Base-by-base conservation (phyloP, 2,888 invertebrate species). In the Tigriopus californicus region DNA sequence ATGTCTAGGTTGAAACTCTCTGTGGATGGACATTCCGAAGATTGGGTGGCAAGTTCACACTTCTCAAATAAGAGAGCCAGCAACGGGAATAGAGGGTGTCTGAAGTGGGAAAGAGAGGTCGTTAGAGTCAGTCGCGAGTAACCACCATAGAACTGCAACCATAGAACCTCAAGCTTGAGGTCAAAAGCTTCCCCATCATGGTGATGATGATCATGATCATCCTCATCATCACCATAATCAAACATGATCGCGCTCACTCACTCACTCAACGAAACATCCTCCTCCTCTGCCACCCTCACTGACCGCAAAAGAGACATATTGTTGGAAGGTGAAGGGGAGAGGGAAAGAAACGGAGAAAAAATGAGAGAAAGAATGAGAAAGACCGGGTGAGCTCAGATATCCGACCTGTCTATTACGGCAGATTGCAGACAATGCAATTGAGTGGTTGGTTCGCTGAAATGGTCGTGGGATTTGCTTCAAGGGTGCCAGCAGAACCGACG, bases 11-110 rank as follows among this genome's bases (percentile, higher is more conserved):
- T 89, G 79, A 92, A 91, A 65, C 89, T 87, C 72, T 89, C 87
- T 62, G 80, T 79, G 63, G 79, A 80, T 58, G 85, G 84, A 61
- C 87, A 80, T 74, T 92, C 90, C 58, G 85, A 83, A 62, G 86
- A 85, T 66, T 88, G 91, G 18, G 94, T 94, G 22, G 95, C 94
- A 70, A 91, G 80, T 75, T 95, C 95, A 77, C 95, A 95, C 75
- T 94, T 81, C 77, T 95, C 92, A 71, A 95, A 83, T 22, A 95
- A 79, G 60, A 92, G 75, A 60, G 91, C 90, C 71, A 91, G 75
- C 47, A 95, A 76, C 1, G 94, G 94, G 72, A 92, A 95, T 25
- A 95, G 76, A 3, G 94, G 94, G 74, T 95, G 94, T 70, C 90
- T 90, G 76, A 55, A 71, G 61, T 70, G 68, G 62, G 65, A 61